Evolutionary conservation across 2,888 invertebrate species (phyloP).

Genomic region (Macrosoma leucophasiata): DNA sequence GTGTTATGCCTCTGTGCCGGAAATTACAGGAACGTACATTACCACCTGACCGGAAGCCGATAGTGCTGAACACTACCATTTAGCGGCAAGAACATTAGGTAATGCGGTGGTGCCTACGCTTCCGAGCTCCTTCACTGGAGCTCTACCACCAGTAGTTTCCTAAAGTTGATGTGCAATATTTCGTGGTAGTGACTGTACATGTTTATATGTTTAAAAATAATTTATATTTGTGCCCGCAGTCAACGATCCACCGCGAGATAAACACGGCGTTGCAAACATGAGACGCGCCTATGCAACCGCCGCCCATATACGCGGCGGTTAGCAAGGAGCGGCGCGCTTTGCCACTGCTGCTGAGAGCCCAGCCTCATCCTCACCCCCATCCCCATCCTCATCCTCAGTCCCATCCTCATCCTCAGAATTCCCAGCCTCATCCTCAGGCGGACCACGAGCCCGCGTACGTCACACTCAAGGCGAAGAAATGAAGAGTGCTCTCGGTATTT

Average conservation of each 20-base stretch:
- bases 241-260: conserved; percentile 88
- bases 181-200: too few relatives aligned
- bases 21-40: too few relatives aligned
- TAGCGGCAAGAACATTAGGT: too few relatives aligned
- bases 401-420: conserved; percentile 23
- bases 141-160: too few relatives aligned
- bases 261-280: conserved; percentile 87
- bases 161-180: too few relatives aligned
- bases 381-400: neutral
- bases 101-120: too few relatives aligned
- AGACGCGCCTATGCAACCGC: conserved; percentile 54
- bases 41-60: too few relatives aligned
- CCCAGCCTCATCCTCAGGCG: conserved; percentile 10
- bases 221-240: too few relatives aligned
- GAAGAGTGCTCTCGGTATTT: conserved; percentile 67
- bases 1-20: too few relatives aligned
- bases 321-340: conserved; percentile 25
- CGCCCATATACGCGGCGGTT: conserved; percentile 39
- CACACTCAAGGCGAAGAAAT: conserved; percentile 37
- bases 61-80: too few relatives aligned
- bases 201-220: neutral
- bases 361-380: conserved; percentile 22
- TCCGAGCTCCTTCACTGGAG: too few relatives aligned
- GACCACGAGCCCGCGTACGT: conserved; percentile 52
- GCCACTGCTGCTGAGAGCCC: conserved; percentile 33